Evolutionary conservation across 2,797 vertebrate species (phyloP), one percentile per base, ranked within the genome.

Genomic region (Chlorospingus flavigularis): DNA sequence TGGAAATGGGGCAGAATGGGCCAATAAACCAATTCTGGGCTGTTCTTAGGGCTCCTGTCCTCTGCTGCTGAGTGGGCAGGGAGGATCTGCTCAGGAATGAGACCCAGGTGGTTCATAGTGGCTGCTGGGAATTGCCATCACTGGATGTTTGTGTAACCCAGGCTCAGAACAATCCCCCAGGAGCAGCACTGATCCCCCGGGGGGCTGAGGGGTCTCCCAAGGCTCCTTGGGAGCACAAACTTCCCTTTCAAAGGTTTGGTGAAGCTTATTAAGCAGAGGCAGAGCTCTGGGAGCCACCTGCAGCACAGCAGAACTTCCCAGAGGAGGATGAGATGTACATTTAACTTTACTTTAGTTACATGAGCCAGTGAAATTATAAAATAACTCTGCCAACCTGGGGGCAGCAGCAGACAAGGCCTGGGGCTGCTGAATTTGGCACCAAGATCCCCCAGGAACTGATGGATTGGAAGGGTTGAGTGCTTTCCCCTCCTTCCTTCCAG

Each of bases 371-470:
- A 40, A 48, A 60, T 51, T 5, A 31, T 1, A 9, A 35, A 65
- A 8, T 2, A 45, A 18, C 17, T 6, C 0, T 48, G 24, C 37
- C 45, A 12, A 0, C 4, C 20, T 18, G 30, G n/a, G 20, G 16
- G 47, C 70, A 23, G 25, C 43, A 26, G 31, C 45, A 25, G 39
- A 9, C 4, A 5, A 16, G 42, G 33, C 21, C 48, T 23, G 57
- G 43, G 42, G 18, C 30, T 73, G 11, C 58, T 11, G 25, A 2
- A 23, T 37, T 21, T 10, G 68, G 53, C 43, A 42, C 50, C 37
- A 9, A 13, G 9, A 10, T 35, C 6, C 7, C 11, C 33, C 12
- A 17, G 26, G 30, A 45, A 5, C 28, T 2, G 9, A 20, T 6
- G 4, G 17, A 3, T 19, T 15, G 1, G 15, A 30, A 68, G 16